Evolutionary conservation across 2,797 vertebrate species (phyloP).

Genomic region (Iguana delicatissima): DNA sequence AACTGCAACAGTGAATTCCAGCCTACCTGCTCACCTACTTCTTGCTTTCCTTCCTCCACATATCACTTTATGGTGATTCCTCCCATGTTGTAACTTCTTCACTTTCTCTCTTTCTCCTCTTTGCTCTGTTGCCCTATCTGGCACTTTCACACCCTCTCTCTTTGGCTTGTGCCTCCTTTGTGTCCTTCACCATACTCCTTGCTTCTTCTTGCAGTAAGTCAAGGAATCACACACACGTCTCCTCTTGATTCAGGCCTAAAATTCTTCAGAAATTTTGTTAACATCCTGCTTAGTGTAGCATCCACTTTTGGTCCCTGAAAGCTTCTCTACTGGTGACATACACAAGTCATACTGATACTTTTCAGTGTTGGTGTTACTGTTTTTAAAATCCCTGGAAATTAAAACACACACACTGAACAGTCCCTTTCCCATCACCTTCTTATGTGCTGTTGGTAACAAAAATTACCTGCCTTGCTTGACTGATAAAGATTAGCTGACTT

Average conservation of each 20-base stretch:
- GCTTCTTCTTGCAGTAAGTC: too few species aligned
- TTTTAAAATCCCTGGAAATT: neutral
- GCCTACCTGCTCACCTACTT: neutral
- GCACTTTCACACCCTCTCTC: neutral
- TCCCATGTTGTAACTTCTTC: neutral
- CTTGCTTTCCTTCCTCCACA: neutral
- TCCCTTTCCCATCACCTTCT: conserved; percentile 76
- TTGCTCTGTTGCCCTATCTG: neutral
- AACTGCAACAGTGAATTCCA: too few species aligned
- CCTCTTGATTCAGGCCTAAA: too few species aligned
- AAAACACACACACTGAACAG: conserved; percentile 39
- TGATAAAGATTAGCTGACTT: conserved; percentile 92
- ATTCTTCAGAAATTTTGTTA: neutral
- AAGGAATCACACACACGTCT: too few species aligned
- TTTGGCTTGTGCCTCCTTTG: too few species aligned
- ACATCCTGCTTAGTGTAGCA: too few species aligned
- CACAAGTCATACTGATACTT: neutral
- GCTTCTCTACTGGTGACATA: neutral
- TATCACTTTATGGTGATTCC: neutral
- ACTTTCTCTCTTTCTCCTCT: neutral
- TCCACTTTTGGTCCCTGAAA: neutral
- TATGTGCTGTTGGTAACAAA: conserved; percentile 79
- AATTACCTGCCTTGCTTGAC: conserved; percentile 81
- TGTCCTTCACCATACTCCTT: neutral
- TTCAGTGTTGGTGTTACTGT: conserved; percentile 34